Evolutionary conservation across 2,797 vertebrate genomes (phyloP).

Genomic region (Scomberomorus guttatus): DNA sequence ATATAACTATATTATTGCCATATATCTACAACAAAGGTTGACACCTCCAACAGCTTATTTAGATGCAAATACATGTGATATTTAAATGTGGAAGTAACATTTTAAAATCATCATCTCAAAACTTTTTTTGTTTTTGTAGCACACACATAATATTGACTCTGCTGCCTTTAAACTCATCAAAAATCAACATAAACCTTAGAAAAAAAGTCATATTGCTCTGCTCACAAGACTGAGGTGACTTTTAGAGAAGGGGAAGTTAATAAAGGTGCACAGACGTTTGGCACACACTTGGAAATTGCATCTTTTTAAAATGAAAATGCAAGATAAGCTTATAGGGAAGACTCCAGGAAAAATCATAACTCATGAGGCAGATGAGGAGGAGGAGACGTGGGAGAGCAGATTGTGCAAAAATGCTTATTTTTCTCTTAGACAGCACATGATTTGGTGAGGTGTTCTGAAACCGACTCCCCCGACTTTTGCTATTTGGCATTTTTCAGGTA

Average conservation of each 20-base stretch:
- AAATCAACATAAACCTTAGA: slow-evolving; percentile 11
- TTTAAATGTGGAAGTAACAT: slow-evolving; percentile 8
- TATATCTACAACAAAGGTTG: neutral
- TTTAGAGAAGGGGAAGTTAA: slow-evolving; percentile 34
- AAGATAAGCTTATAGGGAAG: slow-evolving; percentile 14
- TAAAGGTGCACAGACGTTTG: slow-evolving; percentile 41
- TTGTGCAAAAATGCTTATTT: slow-evolving; percentile 2
- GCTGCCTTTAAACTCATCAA: neutral
- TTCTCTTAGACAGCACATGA: neutral
- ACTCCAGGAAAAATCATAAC: slow-evolving; percentile 19
- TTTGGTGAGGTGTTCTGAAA: slow-evolving; percentile 12
- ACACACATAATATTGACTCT: slow-evolving; percentile 12
- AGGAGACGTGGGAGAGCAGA: neutral
- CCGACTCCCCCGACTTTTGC: neutral
- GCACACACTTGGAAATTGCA: slow-evolving; percentile 39
- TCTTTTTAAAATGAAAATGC: slow-evolving; percentile 44
- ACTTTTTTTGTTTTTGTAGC: neutral
- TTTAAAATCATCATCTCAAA: neutral
- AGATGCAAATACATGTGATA: slow-evolving; percentile 1
- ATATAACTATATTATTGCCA: neutral
- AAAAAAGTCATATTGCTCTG: slow-evolving; percentile 20
- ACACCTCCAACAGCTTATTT: neutral
- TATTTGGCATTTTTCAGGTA: neutral
- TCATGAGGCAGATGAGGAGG: slow-evolving; percentile 5
- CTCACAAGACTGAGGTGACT: slow-evolving; percentile 21